Evolutionary conservation across 2,797 vertebrate species (phyloP).

Genomic region (Sebastes baramenuke): DNA sequence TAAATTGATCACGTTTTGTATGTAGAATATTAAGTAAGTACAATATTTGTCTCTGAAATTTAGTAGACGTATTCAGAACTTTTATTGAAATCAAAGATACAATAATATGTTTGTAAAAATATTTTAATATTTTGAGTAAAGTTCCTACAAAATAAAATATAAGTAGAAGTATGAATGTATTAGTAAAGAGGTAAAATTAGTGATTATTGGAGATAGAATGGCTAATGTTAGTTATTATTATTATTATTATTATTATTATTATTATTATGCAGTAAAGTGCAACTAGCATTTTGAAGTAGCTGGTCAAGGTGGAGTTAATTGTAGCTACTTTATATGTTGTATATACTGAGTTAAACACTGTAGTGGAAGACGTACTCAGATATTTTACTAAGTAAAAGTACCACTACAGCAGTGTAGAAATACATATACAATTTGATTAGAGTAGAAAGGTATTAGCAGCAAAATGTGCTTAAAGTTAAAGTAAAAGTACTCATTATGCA

Average conservation of each 20-base stretch:
- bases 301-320: too few species aligned
- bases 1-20: too few species aligned
- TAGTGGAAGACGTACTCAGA: not conserved
- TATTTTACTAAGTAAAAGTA: not conserved
- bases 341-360: not conserved
- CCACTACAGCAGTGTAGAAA: not conserved
- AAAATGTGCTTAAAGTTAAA: too few species aligned
- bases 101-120: too few species aligned
- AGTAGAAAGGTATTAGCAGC: not conserved
- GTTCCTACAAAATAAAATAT: too few species aligned
- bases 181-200: not conserved
- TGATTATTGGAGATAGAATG: not conserved
- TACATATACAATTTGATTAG: fast-evolving
- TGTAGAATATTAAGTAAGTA: too few species aligned
- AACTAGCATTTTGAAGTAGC: too few species aligned
- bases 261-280: too few species aligned
- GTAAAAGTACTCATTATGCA: too few species aligned
- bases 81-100: too few species aligned
- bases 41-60: too few species aligned
- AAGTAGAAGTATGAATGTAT: not conserved
- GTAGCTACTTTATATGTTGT: not conserved
- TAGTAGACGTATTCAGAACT: not conserved
- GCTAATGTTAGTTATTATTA: not conserved
- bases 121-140: too few species aligned
- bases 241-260: not conserved